phyloP scores from a whole-genome alignment of 2,888 invertebrate genomes.

The Coelopa pilipes region DNA sequence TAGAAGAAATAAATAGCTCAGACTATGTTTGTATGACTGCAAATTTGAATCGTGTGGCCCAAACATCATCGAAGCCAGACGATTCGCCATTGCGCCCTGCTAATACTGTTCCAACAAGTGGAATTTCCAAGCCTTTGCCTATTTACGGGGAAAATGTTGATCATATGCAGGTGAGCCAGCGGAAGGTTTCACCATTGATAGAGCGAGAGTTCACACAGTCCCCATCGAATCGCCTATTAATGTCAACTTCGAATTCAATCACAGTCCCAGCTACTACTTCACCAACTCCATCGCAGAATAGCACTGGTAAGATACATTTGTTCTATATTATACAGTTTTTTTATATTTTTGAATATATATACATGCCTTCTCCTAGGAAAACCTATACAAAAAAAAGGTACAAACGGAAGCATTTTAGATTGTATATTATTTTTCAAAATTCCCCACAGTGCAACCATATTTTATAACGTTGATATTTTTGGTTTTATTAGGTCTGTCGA shows the following conservation, averaged over 20 bases:
- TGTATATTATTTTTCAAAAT: background rate
- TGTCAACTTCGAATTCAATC: constrained; percentile 34
- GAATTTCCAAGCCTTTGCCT: constrained; percentile 33
- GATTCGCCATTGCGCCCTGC: background rate
- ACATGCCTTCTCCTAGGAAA: background rate
- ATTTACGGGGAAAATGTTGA: constrained; percentile 35
- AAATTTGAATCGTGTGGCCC: constrained; percentile 66
- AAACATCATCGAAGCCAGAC: constrained; percentile 44
- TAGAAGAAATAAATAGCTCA: constrained; percentile 80
- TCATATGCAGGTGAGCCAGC: constrained; percentile 35
- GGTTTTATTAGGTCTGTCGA: constrained; percentile 62
- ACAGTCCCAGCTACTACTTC: constrained; percentile 66
- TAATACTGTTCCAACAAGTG: constrained; percentile 32
- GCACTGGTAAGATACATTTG: constrained; percentile 68
- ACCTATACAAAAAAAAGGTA: background rate
- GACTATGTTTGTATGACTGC: constrained; percentile 89
- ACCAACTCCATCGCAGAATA: constrained; percentile 75
- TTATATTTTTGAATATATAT: too few species aligned
- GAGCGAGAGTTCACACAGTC: constrained; percentile 48
- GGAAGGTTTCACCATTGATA: constrained; percentile 37
- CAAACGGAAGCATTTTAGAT: background rate
- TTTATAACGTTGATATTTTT: background rate
- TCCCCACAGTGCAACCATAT: background rate
- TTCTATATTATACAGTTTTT: background rate
- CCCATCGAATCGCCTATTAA: constrained; percentile 41